Conservation (phyloP, 2,113 vertebrate genomes). For the Zosterops japonicus region DNA sequence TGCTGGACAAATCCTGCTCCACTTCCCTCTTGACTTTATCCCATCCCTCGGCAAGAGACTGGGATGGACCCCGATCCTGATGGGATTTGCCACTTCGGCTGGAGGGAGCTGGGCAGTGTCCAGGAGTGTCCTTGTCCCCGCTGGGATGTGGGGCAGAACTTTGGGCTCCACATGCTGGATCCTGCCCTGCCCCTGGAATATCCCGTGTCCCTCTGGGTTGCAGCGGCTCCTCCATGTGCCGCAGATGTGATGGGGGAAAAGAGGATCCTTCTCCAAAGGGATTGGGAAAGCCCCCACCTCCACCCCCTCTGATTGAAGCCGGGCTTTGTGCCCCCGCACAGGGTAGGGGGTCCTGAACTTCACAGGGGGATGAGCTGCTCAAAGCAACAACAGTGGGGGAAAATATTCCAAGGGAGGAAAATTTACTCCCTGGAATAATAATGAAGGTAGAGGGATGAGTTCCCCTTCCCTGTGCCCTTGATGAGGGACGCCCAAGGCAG, state of each 20-base stretch:
- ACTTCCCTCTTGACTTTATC: neutral
- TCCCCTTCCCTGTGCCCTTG: neutral
- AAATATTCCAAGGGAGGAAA: neutral
- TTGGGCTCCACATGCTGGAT: fast-evolving
- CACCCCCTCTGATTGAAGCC: fast-evolving
- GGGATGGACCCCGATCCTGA: neutral
- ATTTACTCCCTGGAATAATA: neutral
- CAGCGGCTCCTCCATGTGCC: fast-evolving
- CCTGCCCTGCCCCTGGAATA: neutral
- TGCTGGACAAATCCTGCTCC: neutral
- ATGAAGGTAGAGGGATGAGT: fast-evolving
- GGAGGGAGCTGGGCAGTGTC: neutral
- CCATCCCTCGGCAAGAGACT: fast-evolving
- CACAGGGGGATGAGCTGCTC: neutral
- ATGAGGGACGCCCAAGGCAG: fast-evolving
- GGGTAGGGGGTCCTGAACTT: neutral
- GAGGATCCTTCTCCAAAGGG: neutral
- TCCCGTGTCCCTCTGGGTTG: fast-evolving
- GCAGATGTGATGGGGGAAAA: fast-evolving
- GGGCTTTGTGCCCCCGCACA: fast-evolving
- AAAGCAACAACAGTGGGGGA: neutral
- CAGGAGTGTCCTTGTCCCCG: neutral
- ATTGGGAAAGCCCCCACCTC: neutral
- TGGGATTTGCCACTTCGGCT: fast-evolving
- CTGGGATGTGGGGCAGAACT: neutral